Base-by-base conservation (phyloP, 2,113 vertebrate genomes). In the Bubo blakistoni region DNA sequence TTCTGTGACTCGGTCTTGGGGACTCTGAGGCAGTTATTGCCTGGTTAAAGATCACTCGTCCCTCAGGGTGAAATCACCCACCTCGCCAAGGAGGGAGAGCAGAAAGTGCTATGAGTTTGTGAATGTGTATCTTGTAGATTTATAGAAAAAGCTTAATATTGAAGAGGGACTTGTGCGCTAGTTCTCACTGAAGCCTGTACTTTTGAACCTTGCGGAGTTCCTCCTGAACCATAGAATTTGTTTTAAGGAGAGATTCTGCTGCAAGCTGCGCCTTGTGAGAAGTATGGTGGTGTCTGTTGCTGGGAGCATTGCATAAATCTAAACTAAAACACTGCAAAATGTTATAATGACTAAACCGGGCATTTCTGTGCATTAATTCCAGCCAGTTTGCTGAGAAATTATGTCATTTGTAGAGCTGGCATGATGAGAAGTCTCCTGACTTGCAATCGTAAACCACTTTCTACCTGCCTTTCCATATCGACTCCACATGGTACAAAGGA, bases 391-490 rank as follows among this genome's bases (percentile, higher is more conserved):
- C 57, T 88, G 82, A 73, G 73, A 46, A 57, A 15, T 46, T 4
- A 57, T 85, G 78, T 91, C 63, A 72, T 63, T 49, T 29, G 85
- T 24, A 6, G 81, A 52, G 70, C 62, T 88, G 92, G 79, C 91
- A 73, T 7, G 2, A 25, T 40, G 52, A 76, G 52, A 52, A 54
- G 20, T 42, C 90, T 89, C 57, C 82, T 71, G 47, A 76, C 59
- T 74, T 74, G 88, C 46, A 38, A 16, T 36, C 32, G 0, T 13
- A 57, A 74, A 49, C 49, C 44, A 0, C 65, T 86, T 93, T 66
- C 61, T 73, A 82, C 79, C 90, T 88, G 94, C 44, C 67, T 90
- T 88, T 82, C 82, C 40, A 19, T 52, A 30, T 7, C 86, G 85
- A 66, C 92, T 59, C 49, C 11, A 0, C 15, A 0, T 19, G 86